phyloP scores from a whole-genome alignment of 1,140 invertebrate genomes.

The Zaprionus africanus region DNA sequence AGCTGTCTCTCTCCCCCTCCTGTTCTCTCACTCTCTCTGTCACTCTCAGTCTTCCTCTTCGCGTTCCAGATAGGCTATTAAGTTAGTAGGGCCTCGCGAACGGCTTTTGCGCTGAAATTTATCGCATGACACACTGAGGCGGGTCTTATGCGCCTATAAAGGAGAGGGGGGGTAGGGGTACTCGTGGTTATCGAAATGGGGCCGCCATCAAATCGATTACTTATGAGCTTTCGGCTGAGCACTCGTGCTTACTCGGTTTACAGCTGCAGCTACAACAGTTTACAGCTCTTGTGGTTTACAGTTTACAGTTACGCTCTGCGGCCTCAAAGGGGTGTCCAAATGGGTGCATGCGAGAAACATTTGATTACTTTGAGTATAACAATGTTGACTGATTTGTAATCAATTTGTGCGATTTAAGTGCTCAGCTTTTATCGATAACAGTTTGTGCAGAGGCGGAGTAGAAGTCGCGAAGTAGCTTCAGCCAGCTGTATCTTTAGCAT shows the following conservation, averaged over 20 bases:
- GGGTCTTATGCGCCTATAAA: constrained; percentile 32
- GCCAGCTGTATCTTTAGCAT: too few species aligned
- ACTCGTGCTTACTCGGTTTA: constrained; percentile 39
- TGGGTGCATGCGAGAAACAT: not conserved
- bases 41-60: not conserved
- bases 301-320: constrained; percentile 13
- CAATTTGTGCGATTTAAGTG: not conserved
- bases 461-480: not conserved
- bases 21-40: not conserved
- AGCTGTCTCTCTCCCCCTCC: not conserved
- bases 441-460: not conserved
- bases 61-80: constrained; percentile 30
- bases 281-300: constrained; percentile 16
- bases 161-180: not conserved
- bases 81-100: constrained; percentile 16
- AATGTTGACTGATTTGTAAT: constrained; percentile 24
- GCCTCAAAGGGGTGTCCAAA: not conserved
- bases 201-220: constrained; percentile 47
- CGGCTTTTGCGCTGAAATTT: constrained; percentile 58
- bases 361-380: constrained; percentile 18
- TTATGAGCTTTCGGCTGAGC: constrained; percentile 41
- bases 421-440: constrained; percentile 4
- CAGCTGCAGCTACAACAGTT: constrained; percentile 19
- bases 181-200: constrained; percentile 63
- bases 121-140: constrained; percentile 73